Evolutionary conservation across 2,888 invertebrate species (phyloP), one percentile per base, ranked within the genome.

Genomic region (Lithophane socia): DNA sequence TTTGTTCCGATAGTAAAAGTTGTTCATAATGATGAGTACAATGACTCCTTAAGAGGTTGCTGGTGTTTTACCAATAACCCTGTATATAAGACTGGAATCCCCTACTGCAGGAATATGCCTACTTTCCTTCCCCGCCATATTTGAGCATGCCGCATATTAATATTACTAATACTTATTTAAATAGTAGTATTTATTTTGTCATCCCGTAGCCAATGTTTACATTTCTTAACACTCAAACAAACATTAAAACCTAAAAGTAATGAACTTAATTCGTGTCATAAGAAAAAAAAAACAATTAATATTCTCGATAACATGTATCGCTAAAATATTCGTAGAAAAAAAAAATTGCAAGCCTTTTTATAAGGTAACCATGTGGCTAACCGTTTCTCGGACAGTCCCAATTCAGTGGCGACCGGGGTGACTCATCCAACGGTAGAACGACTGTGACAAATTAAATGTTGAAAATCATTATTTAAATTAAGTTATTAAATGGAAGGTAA

Each of bases 311-410:
- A 56, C 47, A 65, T 44, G 56, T 63, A 63, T 65, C 52, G 67
- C n/a, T 24, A 61, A 80, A 37, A 76, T 44, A 60, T 60, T 73
- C 37, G 49, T 73, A 84, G 72, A 75, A 82, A 80, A 86, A 29
- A 79, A 79, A n/a, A 70, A 58, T 21, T n/a, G 24, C 47, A 68
- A 69, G 44, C 37, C 24, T 74, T 79, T 77, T 44, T 66, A 49
- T 72, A 86, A 68, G 80, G 84, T 82, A 63, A 79, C 87, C 86
- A 87, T 80, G 47, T 49, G 7, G 12, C 12, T n/a, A 60, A 10
- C 10, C 10, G 56, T 76, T 75, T 77, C 24, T 66, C 68, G 87
- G 87, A 87, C 77, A 78, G 80, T 86, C 80, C 75, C 37, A 24
- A 73, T 63, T 52, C 4, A 61, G 16, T n/a, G 9, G 44, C 52